These are phyloP conservation scores for Xestia rhomboidea DNA, from an alignment of 2,888 invertebrate genomes.

Conservation along the genomic window DNA sequence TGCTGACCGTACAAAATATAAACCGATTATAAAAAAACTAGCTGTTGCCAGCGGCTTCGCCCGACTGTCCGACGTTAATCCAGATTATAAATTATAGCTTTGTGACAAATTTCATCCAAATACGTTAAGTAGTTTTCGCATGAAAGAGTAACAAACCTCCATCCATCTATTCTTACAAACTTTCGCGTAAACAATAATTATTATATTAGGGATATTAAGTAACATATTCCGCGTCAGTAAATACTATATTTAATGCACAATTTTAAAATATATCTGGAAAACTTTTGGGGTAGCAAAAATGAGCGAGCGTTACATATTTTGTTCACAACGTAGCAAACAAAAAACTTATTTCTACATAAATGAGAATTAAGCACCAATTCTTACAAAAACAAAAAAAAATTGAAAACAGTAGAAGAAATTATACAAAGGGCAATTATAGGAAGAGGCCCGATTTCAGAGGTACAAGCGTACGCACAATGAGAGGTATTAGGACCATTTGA, in stretches of 20 bases:
- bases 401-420: constrained; percentile 21
- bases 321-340: neutral
- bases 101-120: too few species aligned
- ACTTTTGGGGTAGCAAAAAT: neutral
- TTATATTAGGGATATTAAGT: too few species aligned
- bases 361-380: neutral
- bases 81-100: too few species aligned
- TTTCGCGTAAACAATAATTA: too few species aligned
- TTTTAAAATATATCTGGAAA: neutral
- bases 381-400: constrained; percentile 7
- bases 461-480: constrained; percentile 70
- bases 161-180: too few species aligned
- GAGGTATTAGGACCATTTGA: constrained; percentile 73
- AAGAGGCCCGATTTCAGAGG: constrained; percentile 48
- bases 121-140: too few species aligned
- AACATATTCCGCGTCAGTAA: neutral
- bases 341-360: neutral
- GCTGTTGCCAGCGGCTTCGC: too few species aligned
- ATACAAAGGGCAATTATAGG: constrained; percentile 52
- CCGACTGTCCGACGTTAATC: too few species aligned
- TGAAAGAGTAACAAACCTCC: too few species aligned
- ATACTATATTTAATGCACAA: neutral
- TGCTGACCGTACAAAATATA: constrained; percentile 15
- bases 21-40: neutral
- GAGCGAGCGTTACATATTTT: neutral